Base-by-base conservation (phyloP, 2,888 invertebrate genomes). In the Xanthia togata region DNA sequence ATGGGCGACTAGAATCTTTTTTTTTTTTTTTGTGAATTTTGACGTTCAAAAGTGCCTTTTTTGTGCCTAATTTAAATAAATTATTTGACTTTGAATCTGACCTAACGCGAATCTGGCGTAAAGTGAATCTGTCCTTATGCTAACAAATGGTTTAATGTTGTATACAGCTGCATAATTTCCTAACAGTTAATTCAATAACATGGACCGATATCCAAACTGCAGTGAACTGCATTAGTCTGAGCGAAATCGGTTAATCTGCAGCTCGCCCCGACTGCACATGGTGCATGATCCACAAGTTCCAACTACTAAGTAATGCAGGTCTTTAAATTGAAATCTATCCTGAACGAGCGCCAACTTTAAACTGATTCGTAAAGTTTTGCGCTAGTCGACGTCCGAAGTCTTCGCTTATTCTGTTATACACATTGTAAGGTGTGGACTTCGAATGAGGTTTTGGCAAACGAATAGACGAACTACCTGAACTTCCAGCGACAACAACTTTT, bases 311-410 rank as follows among this genome's bases (percentile, higher is more conserved):
- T 87, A 87, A 84, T 88, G 79, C 83, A 87, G 84, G 86, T 89
- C 88, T 89, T 91, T 88, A 90, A 91, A 91, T 90, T 86, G 85
- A 88, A 92, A 92, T 90, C 87, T 82, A 88, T 79, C 81, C 70
- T 63, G 72, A 84, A 88, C 83, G 87, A 88, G 80, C 64, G 78
- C 76, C 70, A 84, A 86, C 85, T 88, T n/a, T 71, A 73, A 81
- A 80, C 75, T 86, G 87, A 89, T 89, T 89, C 84, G 68, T 78
- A 85, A 90, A 89, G 88, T 90, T 90, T 81, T 60, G 44, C 55
- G 55, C 50, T 68, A 86, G 76, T 81, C 84, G 74, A 79, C 76
- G 83, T 76, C 70, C 57, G 65, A 84, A 78, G 73, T 81, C 78
- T 83, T 86, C 78, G 73, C 86, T 86, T 86, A 76, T 82, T 76